Evolutionary conservation across 2,888 invertebrate genomes (phyloP), one percentile per base, ranked within the genome.

Genomic region (Colletes collaris): DNA sequence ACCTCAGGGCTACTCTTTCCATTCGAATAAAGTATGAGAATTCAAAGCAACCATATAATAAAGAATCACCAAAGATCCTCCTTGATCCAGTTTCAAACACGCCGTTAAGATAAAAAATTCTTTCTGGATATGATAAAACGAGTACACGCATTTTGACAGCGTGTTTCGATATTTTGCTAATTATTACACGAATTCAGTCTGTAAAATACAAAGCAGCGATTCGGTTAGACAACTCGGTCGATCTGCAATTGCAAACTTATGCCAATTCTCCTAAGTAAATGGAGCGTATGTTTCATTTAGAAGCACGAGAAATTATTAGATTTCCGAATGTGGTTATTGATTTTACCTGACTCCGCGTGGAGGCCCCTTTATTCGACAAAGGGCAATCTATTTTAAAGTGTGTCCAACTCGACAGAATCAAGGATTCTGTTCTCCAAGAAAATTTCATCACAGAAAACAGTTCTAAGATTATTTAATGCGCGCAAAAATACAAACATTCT

Each of bases 241-340:
- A 40, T 52, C 35, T 8, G 44, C 8, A 46, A 46, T 53, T 60
- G 46, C n/a, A 49, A 69, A 49, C 46, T 60, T 16, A 37, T n/a
- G 16, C 5, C 55, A 50, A 60, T 44, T 35, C 46, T 16, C 8
- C 53, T 7, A 0, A n/a, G 59, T 11, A 37, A 55, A 60, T 60
- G 19, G 55, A 69, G 37, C 44, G 10, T 46, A 69, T 44, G 52
- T 53, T 60, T 35, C 37, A 69, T 74, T 74, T 62, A 56, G 27
- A 75, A 46, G 52, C n/a, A 56, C 40, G 44, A n/a, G n/a, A 72
- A 58, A 64, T 56, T 50, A 40, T 72, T 27, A 27, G 27, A 27
- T 27, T 63, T 75, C 50, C 46, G 37, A 62, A 62, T 35, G 46
- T 37, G 49, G 68, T 64, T 72, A 72, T 72, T 70, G 53, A 69